phyloP scores from a whole-genome alignment of 2,888 invertebrate genomes.

The Congeria kusceri region DNA sequence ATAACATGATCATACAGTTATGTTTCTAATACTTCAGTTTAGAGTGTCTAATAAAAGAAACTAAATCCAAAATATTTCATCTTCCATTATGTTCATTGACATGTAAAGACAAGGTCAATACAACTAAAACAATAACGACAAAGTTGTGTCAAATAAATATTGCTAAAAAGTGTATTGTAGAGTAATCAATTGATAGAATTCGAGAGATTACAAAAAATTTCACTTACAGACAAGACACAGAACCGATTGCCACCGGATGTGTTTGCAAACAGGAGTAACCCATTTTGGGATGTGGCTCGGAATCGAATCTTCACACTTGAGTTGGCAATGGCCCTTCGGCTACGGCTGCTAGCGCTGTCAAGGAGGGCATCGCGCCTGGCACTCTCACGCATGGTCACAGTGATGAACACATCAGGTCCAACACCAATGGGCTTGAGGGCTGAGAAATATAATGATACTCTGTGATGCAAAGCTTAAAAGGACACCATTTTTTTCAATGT shows the following conservation, averaged over 20 bases:
- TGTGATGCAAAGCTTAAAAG: too few relatives aligned
- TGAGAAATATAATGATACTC: conserved; percentile 43
- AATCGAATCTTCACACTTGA: conserved; percentile 93
- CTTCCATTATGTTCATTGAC: too few relatives aligned
- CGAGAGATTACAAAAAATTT: too few relatives aligned
- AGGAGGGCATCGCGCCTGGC: conserved; percentile 93
- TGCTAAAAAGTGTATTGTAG: too few relatives aligned
- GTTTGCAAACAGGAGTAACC: conserved; percentile 93
- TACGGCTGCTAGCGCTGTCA: conserved; percentile 14
- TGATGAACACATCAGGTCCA: conserved; percentile 91
- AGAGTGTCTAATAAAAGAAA: too few relatives aligned
- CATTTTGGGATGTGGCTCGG: conserved; percentile 91
- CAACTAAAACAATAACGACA: too few relatives aligned
- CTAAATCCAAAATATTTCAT: too few relatives aligned
- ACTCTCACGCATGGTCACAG: conserved; percentile 91
- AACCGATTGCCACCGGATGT: conserved; percentile 95
- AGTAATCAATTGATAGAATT: too few relatives aligned
- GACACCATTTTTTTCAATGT: too few relatives aligned
- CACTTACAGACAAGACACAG: conserved; percentile 86
- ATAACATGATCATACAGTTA: not conserved
- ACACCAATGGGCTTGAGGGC: conserved; percentile 93
- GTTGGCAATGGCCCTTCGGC: conserved; percentile 74
- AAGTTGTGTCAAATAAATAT: too few relatives aligned
- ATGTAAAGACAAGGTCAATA: too few relatives aligned
- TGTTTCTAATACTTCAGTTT: not conserved